phyloP scores from a whole-genome alignment of 2,888 invertebrate species.

The Drosophila hamatofila region DNA sequence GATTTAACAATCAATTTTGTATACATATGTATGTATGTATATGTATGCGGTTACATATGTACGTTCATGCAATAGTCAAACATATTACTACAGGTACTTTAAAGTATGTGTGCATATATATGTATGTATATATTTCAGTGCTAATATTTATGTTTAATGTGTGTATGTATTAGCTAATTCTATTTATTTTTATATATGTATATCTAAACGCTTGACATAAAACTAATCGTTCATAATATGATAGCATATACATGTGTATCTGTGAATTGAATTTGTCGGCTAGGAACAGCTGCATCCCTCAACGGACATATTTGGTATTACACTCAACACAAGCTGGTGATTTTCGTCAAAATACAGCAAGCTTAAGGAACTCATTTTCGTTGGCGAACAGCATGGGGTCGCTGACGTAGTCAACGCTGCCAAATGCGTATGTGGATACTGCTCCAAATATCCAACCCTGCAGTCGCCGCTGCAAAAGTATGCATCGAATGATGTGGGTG shows the following conservation, averaged over 20 bases:
- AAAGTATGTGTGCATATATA: conserved; percentile 3
- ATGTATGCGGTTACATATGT: not conserved
- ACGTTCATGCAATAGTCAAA: not conserved
- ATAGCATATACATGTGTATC: conserved; percentile 2
- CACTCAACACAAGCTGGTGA: conserved; percentile 93
- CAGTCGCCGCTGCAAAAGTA: conserved; percentile 99
- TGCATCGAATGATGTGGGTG: conserved; percentile 97
- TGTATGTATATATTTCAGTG: not conserved
- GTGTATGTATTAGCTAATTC: conserved; percentile 18
- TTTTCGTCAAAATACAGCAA: conserved; percentile 97
- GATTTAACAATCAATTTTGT: not conserved
- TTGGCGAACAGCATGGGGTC: conserved; percentile 96
- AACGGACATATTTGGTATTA: conserved; percentile 97
- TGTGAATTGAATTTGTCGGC: conserved; percentile 5
- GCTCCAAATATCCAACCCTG: conserved; percentile 93
- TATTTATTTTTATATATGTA: conserved; percentile 37
- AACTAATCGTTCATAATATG: conserved; percentile 16
- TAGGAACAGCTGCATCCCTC: conserved; percentile 97
- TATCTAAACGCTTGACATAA: conserved; percentile 34
- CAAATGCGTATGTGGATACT: conserved; percentile 95
- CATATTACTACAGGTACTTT: conserved; percentile 15
- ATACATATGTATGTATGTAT: not conserved
- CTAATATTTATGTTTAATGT: not conserved
- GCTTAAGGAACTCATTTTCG: conserved; percentile 94
- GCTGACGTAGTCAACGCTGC: conserved; percentile 93